Conservation (phyloP, 2,888 invertebrate genomes). For the Phortica magna region DNA sequence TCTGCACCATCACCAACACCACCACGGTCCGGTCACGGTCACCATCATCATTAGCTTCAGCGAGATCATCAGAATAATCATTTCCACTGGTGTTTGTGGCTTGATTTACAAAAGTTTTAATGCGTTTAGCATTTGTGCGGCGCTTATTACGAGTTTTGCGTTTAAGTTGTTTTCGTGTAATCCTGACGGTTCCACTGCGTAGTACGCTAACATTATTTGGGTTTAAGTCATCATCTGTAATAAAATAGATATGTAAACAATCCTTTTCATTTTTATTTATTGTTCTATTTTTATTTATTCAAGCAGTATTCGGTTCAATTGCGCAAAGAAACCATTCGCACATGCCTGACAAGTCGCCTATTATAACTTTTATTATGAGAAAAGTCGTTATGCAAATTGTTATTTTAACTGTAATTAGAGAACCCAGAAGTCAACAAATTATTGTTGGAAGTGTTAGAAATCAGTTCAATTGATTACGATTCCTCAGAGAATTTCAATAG, state of each 20-base stretch:
- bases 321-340: background rate
- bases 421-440: conserved; percentile 20
- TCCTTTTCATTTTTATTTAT: background rate
- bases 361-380: background rate
- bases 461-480: background rate
- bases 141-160: conserved; percentile 47
- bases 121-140: conserved; percentile 23
- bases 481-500: background rate
- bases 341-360: no score
- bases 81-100: conserved; percentile 41
- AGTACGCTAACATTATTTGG: conserved; percentile 37
- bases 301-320: background rate
- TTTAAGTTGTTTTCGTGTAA: conserved; percentile 47
- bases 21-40: background rate
- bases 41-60: conserved; percentile 5
- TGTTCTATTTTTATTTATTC: conserved; percentile 19
- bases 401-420: conserved; percentile 41
- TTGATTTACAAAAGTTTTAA: conserved; percentile 36
- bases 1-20: background rate
- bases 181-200: conserved; percentile 39
- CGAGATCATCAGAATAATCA: conserved; percentile 36
- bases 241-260: conserved; percentile 6
- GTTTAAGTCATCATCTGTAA: conserved; percentile 73
- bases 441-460: conserved; percentile 6
- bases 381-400: conserved; percentile 1